Percentiles rank a stretch among this genome's conserved stretches.
phyloP scores from a whole-genome alignment of 2,797 vertebrate species.

The Gorsachius magnificus region DNA sequence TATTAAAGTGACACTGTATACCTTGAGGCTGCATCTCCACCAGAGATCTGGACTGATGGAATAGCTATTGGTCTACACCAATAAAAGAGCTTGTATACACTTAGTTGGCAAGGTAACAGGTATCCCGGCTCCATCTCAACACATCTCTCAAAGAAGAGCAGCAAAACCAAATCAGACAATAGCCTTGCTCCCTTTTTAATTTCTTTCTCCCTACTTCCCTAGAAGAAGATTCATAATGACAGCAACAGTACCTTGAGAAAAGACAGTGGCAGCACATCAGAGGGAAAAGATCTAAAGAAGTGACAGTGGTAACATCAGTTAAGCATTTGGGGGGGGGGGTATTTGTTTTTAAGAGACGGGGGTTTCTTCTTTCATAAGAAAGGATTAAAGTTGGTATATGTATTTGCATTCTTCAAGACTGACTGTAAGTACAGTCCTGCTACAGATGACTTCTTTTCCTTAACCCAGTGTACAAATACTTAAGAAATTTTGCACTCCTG shows the following conservation, averaged over 20 bases:
- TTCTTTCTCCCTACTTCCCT: not conserved
- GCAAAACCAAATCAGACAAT: not conserved
- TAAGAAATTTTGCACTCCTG: not conserved
- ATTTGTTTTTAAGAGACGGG: not conserved
- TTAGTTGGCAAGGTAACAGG: not conserved
- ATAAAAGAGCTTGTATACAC: not conserved
- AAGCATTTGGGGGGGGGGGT: rapidly evolving
- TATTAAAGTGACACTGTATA: not conserved
- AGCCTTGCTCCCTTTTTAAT: not conserved
- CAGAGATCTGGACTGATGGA: not conserved
- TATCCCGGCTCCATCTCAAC: not conserved
- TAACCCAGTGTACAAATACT: not conserved
- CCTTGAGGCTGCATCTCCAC: not conserved
- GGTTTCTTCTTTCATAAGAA: not conserved
- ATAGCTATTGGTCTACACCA: not conserved
- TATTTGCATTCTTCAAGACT: not conserved
- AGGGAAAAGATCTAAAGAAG: not conserved
- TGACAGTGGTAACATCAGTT: not conserved
- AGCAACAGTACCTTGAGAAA: not conserved
- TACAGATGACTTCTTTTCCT: not conserved
- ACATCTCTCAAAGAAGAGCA: not conserved
- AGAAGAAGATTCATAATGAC: not conserved
- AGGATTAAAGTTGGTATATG: not conserved
- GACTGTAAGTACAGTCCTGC: not conserved
- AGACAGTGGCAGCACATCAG: not conserved